These are phyloP conservation scores for Altica lythri DNA, from an alignment of 2,888 invertebrate species.

Conservation along the genomic window DNA sequence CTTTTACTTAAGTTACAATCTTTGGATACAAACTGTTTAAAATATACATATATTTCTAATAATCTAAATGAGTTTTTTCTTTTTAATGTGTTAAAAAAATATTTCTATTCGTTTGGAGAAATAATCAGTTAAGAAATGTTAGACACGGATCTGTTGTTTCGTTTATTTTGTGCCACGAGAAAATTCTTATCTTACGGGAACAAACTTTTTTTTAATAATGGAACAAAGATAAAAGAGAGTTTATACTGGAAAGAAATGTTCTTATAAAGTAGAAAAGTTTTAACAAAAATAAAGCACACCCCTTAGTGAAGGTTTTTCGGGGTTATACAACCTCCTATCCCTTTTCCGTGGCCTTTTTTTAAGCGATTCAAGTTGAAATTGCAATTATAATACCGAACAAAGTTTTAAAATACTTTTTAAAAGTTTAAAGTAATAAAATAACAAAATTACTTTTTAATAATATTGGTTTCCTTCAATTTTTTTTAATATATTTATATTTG, in stretches of 20 bases:
- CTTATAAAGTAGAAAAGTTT: constrained; percentile 51
- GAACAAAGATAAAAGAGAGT: constrained; percentile 50
- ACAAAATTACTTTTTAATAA: no score
- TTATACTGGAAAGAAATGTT: constrained; percentile 52
- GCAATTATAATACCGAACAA: constrained; percentile 48
- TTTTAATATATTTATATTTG: no score
- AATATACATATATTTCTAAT: no score
- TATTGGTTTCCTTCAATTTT: no score
- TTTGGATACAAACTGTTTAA: no score
- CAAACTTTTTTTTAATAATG: constrained; percentile 51
- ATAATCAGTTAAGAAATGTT: no score
- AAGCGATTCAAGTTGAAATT: constrained; percentile 46
- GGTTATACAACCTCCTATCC: constrained; percentile 22
- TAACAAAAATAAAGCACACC: constrained; percentile 49
- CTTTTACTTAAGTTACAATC: no score
- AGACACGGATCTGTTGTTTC: not conserved
- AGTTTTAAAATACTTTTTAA: constrained; percentile 44
- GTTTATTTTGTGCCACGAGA: not conserved
- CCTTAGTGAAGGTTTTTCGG: constrained; percentile 43
- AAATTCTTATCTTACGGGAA: constrained; percentile 37
- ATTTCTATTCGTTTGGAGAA: no score
- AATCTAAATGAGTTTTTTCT: no score
- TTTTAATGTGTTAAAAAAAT: no score
- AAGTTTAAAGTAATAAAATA: no score
- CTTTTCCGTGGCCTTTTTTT: constrained; percentile 33